Conservation (phyloP, 2,113 vertebrate species). For the Procavia capensis region DNA sequence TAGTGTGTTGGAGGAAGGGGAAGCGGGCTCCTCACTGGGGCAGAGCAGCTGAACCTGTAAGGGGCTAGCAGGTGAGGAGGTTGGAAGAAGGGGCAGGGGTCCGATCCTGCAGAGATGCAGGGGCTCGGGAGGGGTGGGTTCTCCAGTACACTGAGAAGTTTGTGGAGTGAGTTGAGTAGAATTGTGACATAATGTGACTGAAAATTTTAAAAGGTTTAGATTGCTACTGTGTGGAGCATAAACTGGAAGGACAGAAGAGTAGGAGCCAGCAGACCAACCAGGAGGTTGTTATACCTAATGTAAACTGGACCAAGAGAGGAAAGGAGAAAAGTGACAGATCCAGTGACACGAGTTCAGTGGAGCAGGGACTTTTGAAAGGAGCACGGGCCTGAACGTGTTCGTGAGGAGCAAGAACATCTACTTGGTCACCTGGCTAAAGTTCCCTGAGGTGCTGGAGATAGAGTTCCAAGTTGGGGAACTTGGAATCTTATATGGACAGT, state of each 20-base stretch:
- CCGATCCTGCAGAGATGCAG: rapidly evolving
- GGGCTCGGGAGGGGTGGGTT: not conserved
- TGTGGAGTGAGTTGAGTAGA: not conserved
- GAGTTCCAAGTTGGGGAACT: not conserved
- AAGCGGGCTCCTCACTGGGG: not conserved
- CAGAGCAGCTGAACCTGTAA: not conserved
- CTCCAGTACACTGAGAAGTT: not conserved
- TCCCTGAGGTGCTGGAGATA: not conserved
- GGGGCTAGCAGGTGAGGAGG: not conserved
- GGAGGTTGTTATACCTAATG: not conserved
- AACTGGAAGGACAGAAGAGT: not conserved
- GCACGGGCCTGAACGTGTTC: not conserved
- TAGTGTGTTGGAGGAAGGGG: not conserved
- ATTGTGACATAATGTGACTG: not conserved
- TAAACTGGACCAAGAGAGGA: not conserved
- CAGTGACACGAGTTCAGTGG: not conserved
- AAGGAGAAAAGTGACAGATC: not conserved
- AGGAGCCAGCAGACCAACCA: not conserved
- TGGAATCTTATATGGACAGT: not conserved
- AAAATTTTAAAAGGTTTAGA: not conserved
- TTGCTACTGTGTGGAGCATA: not conserved
- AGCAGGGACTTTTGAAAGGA: not conserved
- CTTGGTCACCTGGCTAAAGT: not conserved
- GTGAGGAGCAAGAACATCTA: not conserved
- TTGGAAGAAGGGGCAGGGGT: not conserved